Percentiles rank a stretch among this genome's conserved stretches.
Conservation (phyloP, 2,888 invertebrate species). For the Acleris laterana region DNA sequence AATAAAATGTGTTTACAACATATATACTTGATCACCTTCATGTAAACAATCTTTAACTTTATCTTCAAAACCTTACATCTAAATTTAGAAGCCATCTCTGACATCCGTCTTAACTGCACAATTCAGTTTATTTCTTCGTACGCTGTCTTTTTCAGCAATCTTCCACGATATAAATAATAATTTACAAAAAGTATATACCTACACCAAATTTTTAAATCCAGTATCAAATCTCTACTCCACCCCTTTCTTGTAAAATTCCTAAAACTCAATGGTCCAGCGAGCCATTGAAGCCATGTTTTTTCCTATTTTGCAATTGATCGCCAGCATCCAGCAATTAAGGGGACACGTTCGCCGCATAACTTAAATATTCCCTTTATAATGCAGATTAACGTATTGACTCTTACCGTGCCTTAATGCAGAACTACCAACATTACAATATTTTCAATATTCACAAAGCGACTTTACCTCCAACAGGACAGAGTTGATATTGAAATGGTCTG, state of each 20-base stretch:
- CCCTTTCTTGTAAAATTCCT: constrained; percentile 54
- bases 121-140: too few relatives aligned
- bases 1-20: too few relatives aligned
- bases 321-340: constrained; percentile 77
- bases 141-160: too few relatives aligned
- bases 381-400: constrained; percentile 80
- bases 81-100: too few relatives aligned
- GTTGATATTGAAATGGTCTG: not conserved
- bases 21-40: too few relatives aligned
- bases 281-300: constrained; percentile 77
- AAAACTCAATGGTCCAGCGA: constrained; percentile 61
- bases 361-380: constrained; percentile 78
- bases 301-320: constrained; percentile 79
- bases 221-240: constrained; percentile 47
- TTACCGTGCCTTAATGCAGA: constrained; percentile 47
- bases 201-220: not conserved
- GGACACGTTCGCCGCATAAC: constrained; percentile 69
- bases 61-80: too few relatives aligned
- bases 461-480: not conserved
- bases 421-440: constrained; percentile 25
- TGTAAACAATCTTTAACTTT: too few relatives aligned
- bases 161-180: too few relatives aligned
- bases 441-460: not conserved
- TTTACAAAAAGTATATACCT: too few relatives aligned
- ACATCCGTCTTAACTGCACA: too few relatives aligned